Percentiles rank a stretch among this genome's conserved stretches.
These are phyloP conservation scores for Brachirus orientalis DNA, from an alignment of 2,113 vertebrate species.

Conservation along the genomic window DNA sequence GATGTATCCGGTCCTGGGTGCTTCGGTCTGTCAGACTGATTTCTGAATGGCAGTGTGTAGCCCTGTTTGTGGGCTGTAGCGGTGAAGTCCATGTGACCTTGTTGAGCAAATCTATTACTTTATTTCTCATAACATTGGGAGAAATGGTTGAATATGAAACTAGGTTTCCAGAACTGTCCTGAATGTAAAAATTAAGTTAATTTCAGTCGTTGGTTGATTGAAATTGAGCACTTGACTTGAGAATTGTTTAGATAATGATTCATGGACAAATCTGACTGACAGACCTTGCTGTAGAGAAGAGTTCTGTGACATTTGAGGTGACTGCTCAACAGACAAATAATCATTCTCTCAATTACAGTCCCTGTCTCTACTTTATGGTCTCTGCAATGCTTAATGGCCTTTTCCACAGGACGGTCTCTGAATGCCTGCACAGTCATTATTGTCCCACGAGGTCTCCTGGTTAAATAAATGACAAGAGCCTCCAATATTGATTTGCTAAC, in stretches of 20 bases:
- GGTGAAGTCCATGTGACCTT: slow-evolving; percentile 39
- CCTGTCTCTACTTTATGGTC: slow-evolving; percentile 47
- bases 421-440: slow-evolving; percentile 51
- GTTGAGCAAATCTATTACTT: slow-evolving; percentile 58
- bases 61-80: slow-evolving; percentile 47
- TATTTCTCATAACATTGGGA: slow-evolving; percentile 21
- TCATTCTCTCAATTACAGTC: slow-evolving; percentile 68
- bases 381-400: slow-evolving; percentile 44
- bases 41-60: slow-evolving; percentile 31
- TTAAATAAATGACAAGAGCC: slow-evolving; percentile 65
- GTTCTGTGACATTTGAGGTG: slow-evolving; percentile 60
- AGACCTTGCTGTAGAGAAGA: slow-evolving; percentile 45
- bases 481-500: slow-evolving; percentile 74
- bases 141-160: slow-evolving; percentile 6
- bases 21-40: slow-evolving; percentile 61
- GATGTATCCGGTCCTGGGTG: slow-evolving; percentile 66
- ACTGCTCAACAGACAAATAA: slow-evolving; percentile 62
- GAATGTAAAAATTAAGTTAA: slow-evolving; percentile 61
- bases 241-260: slow-evolving; percentile 25
- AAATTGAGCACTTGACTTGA: slow-evolving; percentile 41
- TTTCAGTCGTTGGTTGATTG: slow-evolving; percentile 43
- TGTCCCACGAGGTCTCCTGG: no score
- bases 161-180: slow-evolving; percentile 65
- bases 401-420: slow-evolving; percentile 47
- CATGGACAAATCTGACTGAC: slow-evolving; percentile 62